phyloP scores from a whole-genome alignment of 2,888 invertebrate species.

The Callimorpha dominula region DNA sequence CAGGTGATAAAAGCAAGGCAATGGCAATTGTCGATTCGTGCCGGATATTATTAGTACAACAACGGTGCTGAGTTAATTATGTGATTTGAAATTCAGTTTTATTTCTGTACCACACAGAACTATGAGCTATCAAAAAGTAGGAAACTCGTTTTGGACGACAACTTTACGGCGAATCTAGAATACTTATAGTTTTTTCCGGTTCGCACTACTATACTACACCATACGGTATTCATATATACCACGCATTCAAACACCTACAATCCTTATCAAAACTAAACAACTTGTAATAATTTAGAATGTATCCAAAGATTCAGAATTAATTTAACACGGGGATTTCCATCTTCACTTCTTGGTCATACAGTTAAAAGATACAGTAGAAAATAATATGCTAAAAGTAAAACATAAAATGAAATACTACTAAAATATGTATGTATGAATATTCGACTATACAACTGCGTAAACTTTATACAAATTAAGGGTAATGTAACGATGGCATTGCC shows the following conservation, averaged over 20 bases:
- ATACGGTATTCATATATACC: not conserved
- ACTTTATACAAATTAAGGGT: not conserved
- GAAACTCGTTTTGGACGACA: conserved; percentile 41
- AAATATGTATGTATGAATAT: not conserved
- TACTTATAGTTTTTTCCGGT: conserved; percentile 36
- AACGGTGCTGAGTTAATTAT: conserved; percentile 54
- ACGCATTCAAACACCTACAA: too few species aligned
- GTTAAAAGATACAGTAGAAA: not conserved
- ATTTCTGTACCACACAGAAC: conserved; percentile 42
- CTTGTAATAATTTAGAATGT: too few species aligned
- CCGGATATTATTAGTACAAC: conserved; percentile 62
- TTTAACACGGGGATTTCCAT: too few species aligned
- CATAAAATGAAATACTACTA: not conserved
- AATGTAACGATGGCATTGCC: not conserved
- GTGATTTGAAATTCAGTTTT: conserved; percentile 52
- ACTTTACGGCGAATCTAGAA: conserved; percentile 32
- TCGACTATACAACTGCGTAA: not conserved
- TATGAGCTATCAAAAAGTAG: conserved; percentile 42
- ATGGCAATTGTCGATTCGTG: conserved; percentile 57
- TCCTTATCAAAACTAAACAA: too few species aligned
- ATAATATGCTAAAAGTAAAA: not conserved
- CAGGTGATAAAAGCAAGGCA: conserved; percentile 36
- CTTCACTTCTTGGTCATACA: not conserved
- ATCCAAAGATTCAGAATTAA: too few species aligned
- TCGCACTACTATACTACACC: conserved; percentile 1